Conservation (phyloP, 23 tunicate species). For the Oikopleura dioica region DNA sequence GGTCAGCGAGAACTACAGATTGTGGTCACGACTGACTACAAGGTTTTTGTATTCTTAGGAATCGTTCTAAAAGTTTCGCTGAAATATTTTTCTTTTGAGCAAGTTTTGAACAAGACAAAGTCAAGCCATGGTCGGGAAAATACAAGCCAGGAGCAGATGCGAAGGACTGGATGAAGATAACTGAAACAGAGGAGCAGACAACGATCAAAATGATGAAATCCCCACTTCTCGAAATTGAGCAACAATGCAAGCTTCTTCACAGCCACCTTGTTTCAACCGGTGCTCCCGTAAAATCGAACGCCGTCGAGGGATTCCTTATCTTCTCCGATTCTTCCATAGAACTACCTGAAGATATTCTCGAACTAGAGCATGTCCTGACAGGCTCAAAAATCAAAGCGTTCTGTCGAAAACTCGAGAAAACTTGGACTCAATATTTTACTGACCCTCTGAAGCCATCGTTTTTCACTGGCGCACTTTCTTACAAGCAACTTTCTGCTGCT, state of each 20-base stretch:
- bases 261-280: neutral
- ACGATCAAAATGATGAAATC: neutral
- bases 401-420: neutral
- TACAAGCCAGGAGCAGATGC: neutral
- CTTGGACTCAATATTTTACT: conserved; percentile 2
- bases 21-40: neutral
- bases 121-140: neutral
- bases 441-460: neutral
- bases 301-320: neutral
- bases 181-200: neutral
- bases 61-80: too few species aligned
- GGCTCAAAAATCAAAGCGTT: neutral
- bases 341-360: neutral
- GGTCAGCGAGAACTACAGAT: neutral
- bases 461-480: neutral
- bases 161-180: neutral
- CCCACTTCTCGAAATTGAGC: neutral
- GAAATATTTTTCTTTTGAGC: too few species aligned
- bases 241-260: neutral
- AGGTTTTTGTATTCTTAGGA: neutral
- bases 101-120: too few species aligned
- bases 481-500: neutral
- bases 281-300: neutral
- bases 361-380: neutral
- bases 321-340: neutral